Percentiles rank a stretch among this genome's conserved stretches.
These are phyloP conservation scores for Tryphoninae sp. DNA, from an alignment of 2,888 invertebrate genomes.

Conservation along the genomic window DNA sequence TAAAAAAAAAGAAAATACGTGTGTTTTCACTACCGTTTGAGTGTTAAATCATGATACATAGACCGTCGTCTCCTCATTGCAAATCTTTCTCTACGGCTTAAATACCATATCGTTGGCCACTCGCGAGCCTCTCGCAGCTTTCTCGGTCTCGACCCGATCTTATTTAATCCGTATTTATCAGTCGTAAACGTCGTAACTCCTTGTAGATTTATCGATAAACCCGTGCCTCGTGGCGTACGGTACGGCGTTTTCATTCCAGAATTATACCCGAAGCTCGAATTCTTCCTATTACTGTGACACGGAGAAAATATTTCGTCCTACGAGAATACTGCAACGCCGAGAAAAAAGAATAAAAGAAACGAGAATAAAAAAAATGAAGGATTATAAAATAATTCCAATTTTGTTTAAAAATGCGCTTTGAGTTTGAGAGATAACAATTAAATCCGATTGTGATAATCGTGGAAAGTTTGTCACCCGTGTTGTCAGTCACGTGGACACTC, in stretches of 20 bases:
- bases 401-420: no score
- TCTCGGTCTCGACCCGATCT: conserved; percentile 31
- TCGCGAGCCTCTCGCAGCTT: background rate
- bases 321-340: background rate
- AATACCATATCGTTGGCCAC: background rate
- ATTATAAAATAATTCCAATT: background rate
- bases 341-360: background rate
- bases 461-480: no score
- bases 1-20: background rate
- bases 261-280: background rate
- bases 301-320: background rate
- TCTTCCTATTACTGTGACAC: no score
- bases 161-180: conserved; percentile 50
- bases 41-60: conserved; percentile 8
- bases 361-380: background rate
- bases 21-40: conserved; percentile 3
- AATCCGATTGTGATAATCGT: no score
- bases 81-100: conserved; percentile 28
- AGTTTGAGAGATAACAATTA: no score
- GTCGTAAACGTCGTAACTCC: conserved; percentile 44
- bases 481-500: no score
- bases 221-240: background rate
- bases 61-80: conserved; percentile 29
- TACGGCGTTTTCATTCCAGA: conserved; percentile 3
- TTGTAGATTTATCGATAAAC: conserved; percentile 43